phyloP scores from a whole-genome alignment of 2,888 invertebrate species.

The Lamproptera curius region DNA sequence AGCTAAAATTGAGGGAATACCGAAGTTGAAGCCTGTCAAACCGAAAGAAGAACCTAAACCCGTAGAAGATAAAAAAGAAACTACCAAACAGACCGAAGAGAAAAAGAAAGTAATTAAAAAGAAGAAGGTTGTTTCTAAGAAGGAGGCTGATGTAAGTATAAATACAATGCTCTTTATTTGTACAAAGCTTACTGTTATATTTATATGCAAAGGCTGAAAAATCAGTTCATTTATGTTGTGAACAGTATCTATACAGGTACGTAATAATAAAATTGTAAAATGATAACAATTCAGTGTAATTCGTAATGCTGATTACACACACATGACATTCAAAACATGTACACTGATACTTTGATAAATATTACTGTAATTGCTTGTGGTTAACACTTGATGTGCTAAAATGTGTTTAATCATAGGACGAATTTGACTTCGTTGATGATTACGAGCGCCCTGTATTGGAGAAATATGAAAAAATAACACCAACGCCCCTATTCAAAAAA shows the following conservation, averaged over 20 bases:
- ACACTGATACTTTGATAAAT: slow-evolving; percentile 37
- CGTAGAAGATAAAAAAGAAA: slow-evolving; percentile 62
- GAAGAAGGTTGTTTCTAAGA: slow-evolving; percentile 70
- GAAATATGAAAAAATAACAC: slow-evolving; percentile 81
- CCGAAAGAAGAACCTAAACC: slow-evolving; percentile 69
- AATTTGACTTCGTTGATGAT: slow-evolving; percentile 80
- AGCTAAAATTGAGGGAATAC: slow-evolving; percentile 79
- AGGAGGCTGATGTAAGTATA: slow-evolving; percentile 70
- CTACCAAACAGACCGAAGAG: slow-evolving; percentile 52
- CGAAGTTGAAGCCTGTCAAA: slow-evolving; percentile 77
- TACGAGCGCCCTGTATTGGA: slow-evolving; percentile 88
- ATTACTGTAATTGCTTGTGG: slow-evolving; percentile 34
- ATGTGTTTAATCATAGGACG: slow-evolving; percentile 62
- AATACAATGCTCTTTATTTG: slow-evolving; percentile 26
- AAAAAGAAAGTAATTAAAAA: slow-evolving; percentile 60
- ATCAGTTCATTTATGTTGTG: slow-evolving; percentile 7
- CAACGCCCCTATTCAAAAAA: slow-evolving; percentile 74
- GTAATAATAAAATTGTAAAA: neutral
- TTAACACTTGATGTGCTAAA: slow-evolving; percentile 60
- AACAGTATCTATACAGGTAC: slow-evolving; percentile 2
- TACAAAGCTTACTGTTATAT: slow-evolving; percentile 39
- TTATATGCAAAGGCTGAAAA: slow-evolving; percentile 11
- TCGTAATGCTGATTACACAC: neutral
- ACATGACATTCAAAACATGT: neutral
- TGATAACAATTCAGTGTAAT: no score